Base-by-base conservation (phyloP, 2,113 vertebrate genomes). In the Hemibates koningsi region DNA sequence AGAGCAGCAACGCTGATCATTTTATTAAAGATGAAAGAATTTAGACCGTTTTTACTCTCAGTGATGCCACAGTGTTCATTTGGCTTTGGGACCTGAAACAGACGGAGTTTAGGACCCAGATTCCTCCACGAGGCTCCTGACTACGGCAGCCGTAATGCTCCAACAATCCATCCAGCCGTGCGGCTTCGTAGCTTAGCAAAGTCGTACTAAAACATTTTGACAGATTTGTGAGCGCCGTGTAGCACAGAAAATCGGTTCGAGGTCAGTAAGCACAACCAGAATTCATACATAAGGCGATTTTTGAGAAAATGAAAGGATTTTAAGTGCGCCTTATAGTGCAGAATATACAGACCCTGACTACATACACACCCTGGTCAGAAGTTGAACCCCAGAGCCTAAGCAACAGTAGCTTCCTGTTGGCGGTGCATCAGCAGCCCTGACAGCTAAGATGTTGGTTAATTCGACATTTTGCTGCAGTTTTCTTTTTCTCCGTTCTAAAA, bases 281-380 rank as follows among this genome's bases (percentile, higher is more conserved):
- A 32, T 59, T 59, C 56, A 59, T 59, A 32, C 56, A 24, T 13
- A 56, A 24, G 56, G 24, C 1, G 13, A 57, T 29, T 16, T 57
- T 5, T 57, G 56, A 17, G 7, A 17, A 59, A 59, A 59, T 9
- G 0, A 59, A 59, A 59, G 56, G 14, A 32, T 17, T 59, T 32
- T 32, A 59, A 59, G 27, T 17, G 21, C 0, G 0, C 7, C 2
- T 59, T 16, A 16, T 0, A 16, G 24, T 29, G 27, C 0, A 0
- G 56, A 59, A 16, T 16, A 59, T 59, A 16, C 7, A 29, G 54
- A 57, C 3, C 7, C 54, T 57, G 24, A 57, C 54, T 57, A 57
- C 4, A 57, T 8, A 5, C 7, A 34, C 34, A 34, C 34, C 38
- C 57, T 4, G 27, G 3, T 6, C 57, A 59, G 57, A 59, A 59